These are phyloP conservation scores for Neocrepidodera transversa DNA, from an alignment of 2,888 invertebrate species.

Conservation along the genomic window DNA sequence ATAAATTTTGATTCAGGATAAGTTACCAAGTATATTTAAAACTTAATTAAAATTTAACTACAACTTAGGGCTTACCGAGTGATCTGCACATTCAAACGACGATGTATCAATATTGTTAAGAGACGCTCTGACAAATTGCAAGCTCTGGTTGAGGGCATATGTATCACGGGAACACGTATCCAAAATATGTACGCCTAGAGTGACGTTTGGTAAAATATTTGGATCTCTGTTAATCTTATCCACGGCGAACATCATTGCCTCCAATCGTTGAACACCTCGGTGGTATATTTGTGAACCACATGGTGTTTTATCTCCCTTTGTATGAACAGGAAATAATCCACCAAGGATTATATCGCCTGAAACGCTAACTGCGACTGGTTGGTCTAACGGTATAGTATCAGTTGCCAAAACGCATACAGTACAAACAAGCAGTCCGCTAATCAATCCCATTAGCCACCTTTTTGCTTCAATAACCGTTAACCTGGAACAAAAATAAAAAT, in stretches of 20 bases:
- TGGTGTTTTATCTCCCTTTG: slow-evolving; percentile 62
- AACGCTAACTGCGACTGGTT: slow-evolving; percentile 56
- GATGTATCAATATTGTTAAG: slow-evolving; percentile 61
- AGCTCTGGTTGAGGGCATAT: slow-evolving; percentile 68
- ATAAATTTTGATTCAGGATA: no score
- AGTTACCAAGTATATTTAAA: no score
- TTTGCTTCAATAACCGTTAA: slow-evolving; percentile 34
- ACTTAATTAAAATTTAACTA: no score
- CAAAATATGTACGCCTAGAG: slow-evolving; percentile 66
- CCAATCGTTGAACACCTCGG: slow-evolving; percentile 69
- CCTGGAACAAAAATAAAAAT: slow-evolving; percentile 37
- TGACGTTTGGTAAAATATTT: slow-evolving; percentile 63
- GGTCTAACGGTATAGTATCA: slow-evolving; percentile 39
- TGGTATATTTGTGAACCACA: slow-evolving; percentile 64
- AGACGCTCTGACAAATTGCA: slow-evolving; percentile 67
- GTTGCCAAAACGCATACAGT: slow-evolving; percentile 39
- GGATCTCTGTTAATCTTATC: slow-evolving; percentile 65
- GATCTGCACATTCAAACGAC: slow-evolving; percentile 63
- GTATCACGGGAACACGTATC: slow-evolving; percentile 70
- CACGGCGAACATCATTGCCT: slow-evolving; percentile 69
- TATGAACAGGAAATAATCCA: slow-evolving; percentile 69
- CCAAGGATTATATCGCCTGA: slow-evolving; percentile 68
- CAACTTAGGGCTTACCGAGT: slow-evolving; percentile 55
- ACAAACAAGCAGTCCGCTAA: slow-evolving; percentile 37
- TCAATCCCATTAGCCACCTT: slow-evolving; percentile 39